Evolutionary conservation across 2,113 vertebrate genomes (phyloP), one percentile per base, ranked within the genome.

Genomic region (Tauraco erythrolophus): DNA sequence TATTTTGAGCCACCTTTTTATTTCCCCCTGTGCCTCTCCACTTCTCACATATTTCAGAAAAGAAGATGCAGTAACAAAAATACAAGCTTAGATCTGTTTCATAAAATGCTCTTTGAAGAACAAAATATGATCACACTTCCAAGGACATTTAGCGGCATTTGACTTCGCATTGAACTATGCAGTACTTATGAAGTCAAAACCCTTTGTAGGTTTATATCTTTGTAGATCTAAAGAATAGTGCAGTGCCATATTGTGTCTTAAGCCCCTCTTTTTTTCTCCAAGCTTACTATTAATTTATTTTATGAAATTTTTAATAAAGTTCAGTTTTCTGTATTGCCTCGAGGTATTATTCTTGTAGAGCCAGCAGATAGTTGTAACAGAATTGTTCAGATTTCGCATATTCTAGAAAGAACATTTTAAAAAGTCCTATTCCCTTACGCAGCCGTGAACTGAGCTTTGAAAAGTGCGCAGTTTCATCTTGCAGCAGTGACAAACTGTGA

Each of bases 301-400:
- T 56, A 96, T 72, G 68, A 91, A 80, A 68, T 94, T 95, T 97
- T 95, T 87, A 94, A 96, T 96, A 89, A 96, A 95, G 86, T 76
- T 87, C 43, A 11, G 14, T 87, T 95, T 97, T 96, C n/a, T 58
- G 79, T 82, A 65, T 24, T 92, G 89, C 92, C 94, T 89, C 50
- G 69, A 95, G 95, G 50, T 94, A 87, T 92, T 96, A 60, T 89
- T 94, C 64, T 91, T 89, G 51, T 72, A 84, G 28, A 96, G 61
- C 45, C 72, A 89, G 65, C 27, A 65, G 46, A 91, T 6, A 54
- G 78, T 83, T 93, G 30, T n/a, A 76, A 85, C 10, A 85, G 43
- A 92, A 81, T 81, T 84, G 75, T 43, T 92, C 46, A 41, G 19
- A 85, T 91, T 94, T 96, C 3, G 1, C n/a, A 45, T 95, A 71